A percentile compares a stretch with the other conserved stretches of the same genome.
Conservation (phyloP, 1,140 invertebrate species). For the Diabrotica undecimpunctata region DNA sequence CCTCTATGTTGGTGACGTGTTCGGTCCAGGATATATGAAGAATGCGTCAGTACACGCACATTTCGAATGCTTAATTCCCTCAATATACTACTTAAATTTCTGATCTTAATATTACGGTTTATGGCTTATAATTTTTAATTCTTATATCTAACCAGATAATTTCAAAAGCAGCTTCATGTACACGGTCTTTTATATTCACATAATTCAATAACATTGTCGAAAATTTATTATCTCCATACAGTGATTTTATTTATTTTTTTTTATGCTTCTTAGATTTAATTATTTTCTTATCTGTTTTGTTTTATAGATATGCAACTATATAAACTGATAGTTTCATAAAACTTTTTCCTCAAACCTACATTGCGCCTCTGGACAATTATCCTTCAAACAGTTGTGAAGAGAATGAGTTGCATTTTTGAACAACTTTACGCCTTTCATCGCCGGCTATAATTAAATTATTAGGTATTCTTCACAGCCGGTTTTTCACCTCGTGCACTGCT, state of each 20-base stretch:
- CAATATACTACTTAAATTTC: too few species aligned
- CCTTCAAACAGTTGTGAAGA: not conserved
- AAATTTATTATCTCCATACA: not conserved
- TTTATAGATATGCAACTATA: not conserved
- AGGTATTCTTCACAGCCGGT: constrained; percentile 14
- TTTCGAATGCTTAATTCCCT: too few species aligned
- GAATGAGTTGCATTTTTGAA: constrained; percentile 19
- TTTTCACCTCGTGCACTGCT: not conserved
- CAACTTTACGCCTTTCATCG: constrained; percentile 20
- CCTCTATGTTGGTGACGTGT: too few species aligned
- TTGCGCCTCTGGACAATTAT: not conserved
- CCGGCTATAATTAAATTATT: constrained; percentile 23
- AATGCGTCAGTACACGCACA: too few species aligned
- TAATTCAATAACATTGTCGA: too few species aligned
- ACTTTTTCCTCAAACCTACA: too few species aligned
- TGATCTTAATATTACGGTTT: too few species aligned
- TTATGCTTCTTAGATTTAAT: not conserved
- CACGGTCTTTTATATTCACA: too few species aligned
- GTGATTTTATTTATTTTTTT: not conserved
- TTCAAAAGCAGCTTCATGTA: too few species aligned
- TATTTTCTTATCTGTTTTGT: not conserved
- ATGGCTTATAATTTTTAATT: too few species aligned
- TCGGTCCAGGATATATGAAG: too few species aligned
- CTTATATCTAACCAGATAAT: too few species aligned
- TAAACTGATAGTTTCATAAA: not conserved